A percentile compares a stretch with the other conserved stretches of the same genome.
phyloP scores from a whole-genome alignment of 2,888 invertebrate species.

The Tachina fera region DNA sequence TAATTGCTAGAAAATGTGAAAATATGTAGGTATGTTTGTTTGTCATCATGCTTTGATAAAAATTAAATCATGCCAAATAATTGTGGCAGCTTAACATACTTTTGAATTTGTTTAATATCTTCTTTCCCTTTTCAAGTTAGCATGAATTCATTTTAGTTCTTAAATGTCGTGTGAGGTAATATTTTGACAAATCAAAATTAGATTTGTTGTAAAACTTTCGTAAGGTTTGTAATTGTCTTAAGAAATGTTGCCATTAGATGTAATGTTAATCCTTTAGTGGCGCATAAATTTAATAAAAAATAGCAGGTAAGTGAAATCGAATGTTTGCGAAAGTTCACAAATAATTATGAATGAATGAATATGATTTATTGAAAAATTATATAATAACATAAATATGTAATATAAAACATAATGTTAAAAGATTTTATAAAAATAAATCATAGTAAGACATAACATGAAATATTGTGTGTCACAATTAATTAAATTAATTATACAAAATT shows the following conservation, averaged over 20 bases:
- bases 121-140: slow-evolving; percentile 19
- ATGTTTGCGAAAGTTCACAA: too few relatives aligned
- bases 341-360: too few relatives aligned
- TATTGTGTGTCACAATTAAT: too few relatives aligned
- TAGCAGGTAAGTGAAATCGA: too few relatives aligned
- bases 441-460: too few relatives aligned
- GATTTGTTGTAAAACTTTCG: slow-evolving; percentile 53
- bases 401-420: too few relatives aligned
- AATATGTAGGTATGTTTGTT: slow-evolving; percentile 38
- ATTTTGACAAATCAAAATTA: slow-evolving; percentile 68
- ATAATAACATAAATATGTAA: too few relatives aligned
- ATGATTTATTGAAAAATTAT: too few relatives aligned
- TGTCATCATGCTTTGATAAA: slow-evolving; percentile 5
- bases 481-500: too few relatives aligned
- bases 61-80: slow-evolving; percentile 57
- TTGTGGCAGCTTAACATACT: slow-evolving; percentile 62
- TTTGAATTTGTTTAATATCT: slow-evolving; percentile 36
- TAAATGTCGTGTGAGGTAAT: slow-evolving; percentile 39
- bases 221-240: slow-evolving; percentile 50
- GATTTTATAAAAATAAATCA: too few relatives aligned
- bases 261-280: slow-evolving; percentile 9
- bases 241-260: slow-evolving; percentile 20
- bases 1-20: slow-evolving; percentile 64
- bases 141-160: slow-evolving; percentile 34
- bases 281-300: too few relatives aligned